Base-by-base conservation (phyloP, 1,140 invertebrate genomes). In the Lordiphosa clarofinis region DNA sequence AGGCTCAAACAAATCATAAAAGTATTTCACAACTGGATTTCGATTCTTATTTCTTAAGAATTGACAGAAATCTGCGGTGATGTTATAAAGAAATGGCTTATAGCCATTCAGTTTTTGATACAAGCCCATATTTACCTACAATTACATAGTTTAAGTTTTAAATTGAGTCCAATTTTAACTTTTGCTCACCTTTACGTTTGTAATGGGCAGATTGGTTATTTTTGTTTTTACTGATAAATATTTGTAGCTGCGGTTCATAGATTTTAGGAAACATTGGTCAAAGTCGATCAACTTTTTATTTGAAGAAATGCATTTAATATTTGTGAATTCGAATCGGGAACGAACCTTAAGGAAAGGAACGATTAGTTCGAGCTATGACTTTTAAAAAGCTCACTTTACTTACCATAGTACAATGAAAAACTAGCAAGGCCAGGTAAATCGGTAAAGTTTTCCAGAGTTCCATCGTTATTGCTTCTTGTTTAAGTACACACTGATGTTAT, bases 21-120 rank as follows among this genome's bases (percentile, higher is more conserved):
- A 39, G 19, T 13, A 58, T 12, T 5, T 21, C 3, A 15, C 5
- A 12, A 9, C 24, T 1, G 56, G 56, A 3, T 35, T 58, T 2
- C 15, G 42, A 24, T 58, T 58, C 6, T 5, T 24, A 24, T 53
- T 39, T 8, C 10, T 42, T 1, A 58, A 0, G 24, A 48, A 61
- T n/a, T 48, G 21, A 4, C 56, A 62, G 5, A 4, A 31, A 35
- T 62, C 44, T 4, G 60, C 3, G 1, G 44, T 60, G 2, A 60
- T 3, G n/a, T 62, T 62, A n/a, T 62, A 62, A 3, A 59, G 37
- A 4, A 50, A 62, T 0, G 44, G 56, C 11, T 42, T 60, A 4
- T 60, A 60, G 10, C 31, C 44, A 50, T 31, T 62, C 4, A 28
- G 36, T 6, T 13, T 28, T 13, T 59, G 40, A 3, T 35, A 59